phyloP scores from a whole-genome alignment of 2,113 vertebrate genomes.

The Phrynosoma blainvillii region DNA sequence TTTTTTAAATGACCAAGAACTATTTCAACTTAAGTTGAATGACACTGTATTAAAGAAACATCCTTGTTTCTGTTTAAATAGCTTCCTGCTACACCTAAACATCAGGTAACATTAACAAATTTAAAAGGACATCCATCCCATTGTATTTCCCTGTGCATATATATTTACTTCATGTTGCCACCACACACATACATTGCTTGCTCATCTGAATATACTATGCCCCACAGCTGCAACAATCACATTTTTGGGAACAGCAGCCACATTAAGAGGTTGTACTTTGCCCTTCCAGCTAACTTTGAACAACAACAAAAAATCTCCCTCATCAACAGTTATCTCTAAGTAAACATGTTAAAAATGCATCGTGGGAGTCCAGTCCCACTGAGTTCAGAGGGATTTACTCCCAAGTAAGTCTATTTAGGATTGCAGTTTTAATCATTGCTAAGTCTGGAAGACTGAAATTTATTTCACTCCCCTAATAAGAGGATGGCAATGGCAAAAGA shows the following conservation, averaged over 20 bases:
- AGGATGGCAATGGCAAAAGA: no score
- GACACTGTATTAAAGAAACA: background rate
- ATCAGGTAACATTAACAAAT: no score
- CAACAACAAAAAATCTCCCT: background rate
- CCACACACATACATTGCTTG: background rate
- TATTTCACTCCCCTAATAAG: background rate
- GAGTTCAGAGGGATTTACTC: background rate
- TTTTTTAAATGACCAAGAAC: background rate
- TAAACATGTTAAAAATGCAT: background rate
- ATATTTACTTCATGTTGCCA: no score
- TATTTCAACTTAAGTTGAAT: background rate
- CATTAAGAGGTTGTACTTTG: background rate
- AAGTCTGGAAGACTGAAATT: background rate
- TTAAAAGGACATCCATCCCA: background rate
- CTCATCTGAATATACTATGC: background rate
- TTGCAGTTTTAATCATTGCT: background rate
- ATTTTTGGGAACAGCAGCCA: background rate
- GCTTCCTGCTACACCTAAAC: background rate
- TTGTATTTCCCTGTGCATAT: no score
- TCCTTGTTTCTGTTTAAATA: background rate
- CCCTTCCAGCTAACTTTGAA: background rate
- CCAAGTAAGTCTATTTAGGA: background rate
- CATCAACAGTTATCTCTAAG: background rate
- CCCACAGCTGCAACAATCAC: background rate
- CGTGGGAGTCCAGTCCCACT: background rate